Percentiles rank a stretch among this genome's conserved stretches.
phyloP scores from a whole-genome alignment of 2,113 vertebrate species.

The Parotia lawesii region DNA sequence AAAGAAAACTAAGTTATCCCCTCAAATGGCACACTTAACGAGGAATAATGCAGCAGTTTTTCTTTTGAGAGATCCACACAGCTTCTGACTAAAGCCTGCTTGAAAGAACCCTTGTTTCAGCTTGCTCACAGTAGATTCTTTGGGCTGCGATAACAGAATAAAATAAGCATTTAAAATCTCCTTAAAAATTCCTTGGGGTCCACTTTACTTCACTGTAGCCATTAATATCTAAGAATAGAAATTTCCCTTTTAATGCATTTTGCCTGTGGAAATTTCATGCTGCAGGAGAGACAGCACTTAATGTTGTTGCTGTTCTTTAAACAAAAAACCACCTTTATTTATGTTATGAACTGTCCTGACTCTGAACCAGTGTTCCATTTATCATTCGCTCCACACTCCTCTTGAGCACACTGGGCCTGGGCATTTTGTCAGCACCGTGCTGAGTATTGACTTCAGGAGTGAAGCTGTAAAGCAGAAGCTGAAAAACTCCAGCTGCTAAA shows the following conservation, averaged over 20 bases:
- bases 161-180: conserved; percentile 11
- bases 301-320: not conserved
- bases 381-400: not conserved
- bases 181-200: not conserved
- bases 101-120: not conserved
- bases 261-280: not conserved
- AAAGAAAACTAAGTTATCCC: not conserved
- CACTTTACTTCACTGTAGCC: not conserved
- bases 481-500: not conserved
- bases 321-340: not conserved
- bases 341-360: not conserved
- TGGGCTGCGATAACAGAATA: not conserved
- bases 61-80: not conserved
- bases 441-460: not conserved
- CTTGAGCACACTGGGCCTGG: not conserved
- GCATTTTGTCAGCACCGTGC: not conserved
- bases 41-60: not conserved
- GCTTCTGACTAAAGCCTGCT: not conserved
- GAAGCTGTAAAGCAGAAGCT: not conserved
- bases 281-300: not conserved
- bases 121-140: not conserved
- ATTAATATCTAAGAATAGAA: not conserved
- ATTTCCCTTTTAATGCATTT: not conserved
- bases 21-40: not conserved
- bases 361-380: not conserved